phyloP scores from a whole-genome alignment of 2,888 invertebrate genomes.

The Acronicta leporina region DNA sequence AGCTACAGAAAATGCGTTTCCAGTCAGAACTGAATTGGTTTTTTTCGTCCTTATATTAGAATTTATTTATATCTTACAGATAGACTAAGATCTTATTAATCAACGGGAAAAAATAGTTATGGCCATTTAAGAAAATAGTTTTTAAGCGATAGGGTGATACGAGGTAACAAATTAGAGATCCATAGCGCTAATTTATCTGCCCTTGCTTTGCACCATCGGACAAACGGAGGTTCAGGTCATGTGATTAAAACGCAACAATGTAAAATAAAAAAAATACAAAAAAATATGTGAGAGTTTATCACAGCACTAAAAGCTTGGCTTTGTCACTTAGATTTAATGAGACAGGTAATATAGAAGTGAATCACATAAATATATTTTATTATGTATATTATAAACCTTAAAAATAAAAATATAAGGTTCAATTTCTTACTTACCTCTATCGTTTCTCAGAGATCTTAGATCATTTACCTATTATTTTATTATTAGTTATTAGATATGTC shows the following conservation, averaged over 20 bases:
- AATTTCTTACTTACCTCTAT: constrained; percentile 26
- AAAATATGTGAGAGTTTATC: constrained; percentile 55
- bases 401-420: constrained; percentile 17
- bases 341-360: constrained; percentile 10
- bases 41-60: too few relatives aligned
- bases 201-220: neutral
- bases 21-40: too few relatives aligned
- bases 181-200: too few relatives aligned
- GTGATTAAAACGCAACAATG: constrained; percentile 8
- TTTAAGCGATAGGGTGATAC: too few relatives aligned
- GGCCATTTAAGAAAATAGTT: too few relatives aligned
- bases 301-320: constrained; percentile 67
- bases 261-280: constrained; percentile 26
- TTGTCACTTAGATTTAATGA: constrained; percentile 54
- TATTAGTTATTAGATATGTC: neutral
- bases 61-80: too few relatives aligned
- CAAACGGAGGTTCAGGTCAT: constrained; percentile 19
- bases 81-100: too few relatives aligned
- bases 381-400: constrained; percentile 30
- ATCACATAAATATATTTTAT: constrained; percentile 10
- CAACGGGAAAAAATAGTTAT: too few relatives aligned
- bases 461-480: neutral
- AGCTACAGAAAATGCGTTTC: too few relatives aligned
- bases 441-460: constrained; percentile 27
- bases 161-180: too few relatives aligned